These are phyloP conservation scores for Augiades crinisus DNA, from an alignment of 2,888 invertebrate genomes.

Conservation along the genomic window DNA sequence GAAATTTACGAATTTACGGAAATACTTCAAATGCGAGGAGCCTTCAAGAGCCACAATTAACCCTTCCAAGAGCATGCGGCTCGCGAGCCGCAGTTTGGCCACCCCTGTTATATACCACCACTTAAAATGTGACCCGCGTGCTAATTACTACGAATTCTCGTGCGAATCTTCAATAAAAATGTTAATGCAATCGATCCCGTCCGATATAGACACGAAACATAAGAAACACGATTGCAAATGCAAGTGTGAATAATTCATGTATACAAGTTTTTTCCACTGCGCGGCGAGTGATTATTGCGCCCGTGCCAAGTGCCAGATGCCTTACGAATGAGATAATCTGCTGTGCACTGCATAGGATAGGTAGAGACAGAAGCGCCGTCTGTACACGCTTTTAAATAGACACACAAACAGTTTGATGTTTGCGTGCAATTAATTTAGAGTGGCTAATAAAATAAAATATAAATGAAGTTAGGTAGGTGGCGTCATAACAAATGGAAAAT, in stretches of 20 bases:
- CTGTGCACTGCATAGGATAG: background rate
- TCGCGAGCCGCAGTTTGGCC: no score
- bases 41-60: no score
- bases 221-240: background rate
- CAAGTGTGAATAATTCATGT: background rate
- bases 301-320: conserved; percentile 30
- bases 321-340: conserved; percentile 29
- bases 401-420: background rate
- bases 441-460: no score
- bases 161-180: background rate
- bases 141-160: no score
- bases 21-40: no score
- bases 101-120: no score
- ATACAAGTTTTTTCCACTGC: conserved; percentile 9
- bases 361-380: background rate
- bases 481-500: no score
- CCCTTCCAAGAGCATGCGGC: no score
- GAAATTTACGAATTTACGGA: no score
- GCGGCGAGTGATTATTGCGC: conserved; percentile 19
- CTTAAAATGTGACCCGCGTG: no score
- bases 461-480: no score
- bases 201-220: background rate
- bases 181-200: background rate
- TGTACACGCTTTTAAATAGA: background rate
- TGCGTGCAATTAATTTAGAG: background rate